Conservation (phyloP, 2,113 vertebrate species). For the Tursiops truncatus region DNA sequence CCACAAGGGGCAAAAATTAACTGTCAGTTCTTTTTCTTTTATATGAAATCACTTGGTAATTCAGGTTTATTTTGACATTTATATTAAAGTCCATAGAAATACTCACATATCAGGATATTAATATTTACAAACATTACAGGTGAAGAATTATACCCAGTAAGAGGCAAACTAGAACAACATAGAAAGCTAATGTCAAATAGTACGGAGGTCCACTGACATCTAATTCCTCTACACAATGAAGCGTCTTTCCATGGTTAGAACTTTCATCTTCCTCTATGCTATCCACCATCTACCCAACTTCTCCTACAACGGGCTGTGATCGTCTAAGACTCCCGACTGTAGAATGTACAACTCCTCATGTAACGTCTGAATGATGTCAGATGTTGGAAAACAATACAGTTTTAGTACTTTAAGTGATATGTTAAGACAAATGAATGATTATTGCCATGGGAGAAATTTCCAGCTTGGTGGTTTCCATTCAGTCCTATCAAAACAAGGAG, state of each 20-base stretch:
- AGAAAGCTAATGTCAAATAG: background rate
- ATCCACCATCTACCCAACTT: background rate
- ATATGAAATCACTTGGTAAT: background rate
- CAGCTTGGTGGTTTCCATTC: background rate
- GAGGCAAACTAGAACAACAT: background rate
- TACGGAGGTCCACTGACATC: background rate
- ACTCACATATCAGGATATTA: background rate
- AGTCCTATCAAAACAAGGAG: background rate
- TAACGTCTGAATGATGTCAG: background rate
- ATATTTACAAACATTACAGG: background rate
- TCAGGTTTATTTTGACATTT: background rate
- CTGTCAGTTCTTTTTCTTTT: background rate
- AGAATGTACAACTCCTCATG: background rate
- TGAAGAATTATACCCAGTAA: background rate
- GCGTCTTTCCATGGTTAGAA: background rate
- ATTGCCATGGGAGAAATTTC: background rate
- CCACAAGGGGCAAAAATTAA: background rate
- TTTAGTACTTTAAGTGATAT: background rate
- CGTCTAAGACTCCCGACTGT: background rate
- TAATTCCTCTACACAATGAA: background rate
- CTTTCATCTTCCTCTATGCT: background rate
- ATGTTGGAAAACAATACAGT: background rate
- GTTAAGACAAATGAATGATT: background rate
- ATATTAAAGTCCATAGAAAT: background rate
- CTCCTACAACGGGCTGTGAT: background rate